Percentiles rank a stretch among this genome's conserved stretches.
Conservation (phyloP, 2,888 invertebrate genomes). For the Reticulitermes lucifugus region DNA sequence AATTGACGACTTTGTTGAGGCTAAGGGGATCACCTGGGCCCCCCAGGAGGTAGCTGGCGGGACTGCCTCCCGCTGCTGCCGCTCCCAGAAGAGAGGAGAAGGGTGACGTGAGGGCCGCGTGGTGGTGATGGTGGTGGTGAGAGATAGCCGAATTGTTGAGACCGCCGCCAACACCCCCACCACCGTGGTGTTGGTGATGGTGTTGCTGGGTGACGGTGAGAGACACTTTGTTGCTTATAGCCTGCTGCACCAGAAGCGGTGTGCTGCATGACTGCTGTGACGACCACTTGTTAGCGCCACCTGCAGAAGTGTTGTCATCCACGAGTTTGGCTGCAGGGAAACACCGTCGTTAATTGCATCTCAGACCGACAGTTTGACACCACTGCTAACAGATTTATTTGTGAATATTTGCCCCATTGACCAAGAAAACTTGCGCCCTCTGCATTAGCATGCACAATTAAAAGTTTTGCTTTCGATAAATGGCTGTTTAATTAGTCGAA, state of each 20-base stretch:
- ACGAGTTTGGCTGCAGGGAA: constrained; percentile 63
- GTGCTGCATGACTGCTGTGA: constrained; percentile 62
- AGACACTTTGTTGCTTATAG: constrained; percentile 54
- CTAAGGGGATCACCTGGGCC: constrained; percentile 56
- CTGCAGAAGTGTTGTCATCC: constrained; percentile 63
- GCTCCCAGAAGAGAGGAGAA: constrained; percentile 57
- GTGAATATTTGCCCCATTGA: no score
- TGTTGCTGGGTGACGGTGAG: constrained; percentile 64
- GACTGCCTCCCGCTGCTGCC: constrained; percentile 59
- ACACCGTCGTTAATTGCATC: constrained; percentile 22
- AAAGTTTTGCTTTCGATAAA: no score
- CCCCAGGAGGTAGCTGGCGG: constrained; percentile 57
- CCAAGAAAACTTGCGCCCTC: no score
- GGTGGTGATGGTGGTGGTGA: constrained; percentile 62
- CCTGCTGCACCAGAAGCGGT: constrained; percentile 57
- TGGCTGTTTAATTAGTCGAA: no score
- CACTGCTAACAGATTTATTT: no score
- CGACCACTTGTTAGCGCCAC: constrained; percentile 62
- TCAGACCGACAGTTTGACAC: neutral
- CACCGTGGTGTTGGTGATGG: constrained; percentile 58
- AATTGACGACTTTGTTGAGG: constrained; percentile 54
- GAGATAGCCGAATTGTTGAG: constrained; percentile 25
- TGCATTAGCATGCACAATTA: no score
- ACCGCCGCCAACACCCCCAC: constrained; percentile 28
- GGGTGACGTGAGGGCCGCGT: constrained; percentile 52